Evolutionary conservation across 1,140 invertebrate genomes (phyloP).

Genomic region (Drosophila nikananu): DNA sequence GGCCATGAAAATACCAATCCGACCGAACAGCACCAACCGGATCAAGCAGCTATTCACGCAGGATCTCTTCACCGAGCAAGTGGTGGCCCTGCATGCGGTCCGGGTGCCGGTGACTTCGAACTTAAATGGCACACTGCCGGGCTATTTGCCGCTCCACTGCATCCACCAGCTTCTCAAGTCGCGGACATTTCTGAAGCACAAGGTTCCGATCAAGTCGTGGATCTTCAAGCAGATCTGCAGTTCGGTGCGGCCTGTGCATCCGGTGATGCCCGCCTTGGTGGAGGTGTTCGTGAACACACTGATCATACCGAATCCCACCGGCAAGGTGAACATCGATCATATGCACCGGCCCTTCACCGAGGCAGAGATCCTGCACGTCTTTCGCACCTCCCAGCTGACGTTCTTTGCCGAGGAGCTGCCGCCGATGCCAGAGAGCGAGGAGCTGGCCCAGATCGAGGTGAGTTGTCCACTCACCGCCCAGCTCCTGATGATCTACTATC

Average conservation of each 20-base stretch:
- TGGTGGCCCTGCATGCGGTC: slow-evolving; percentile 97
- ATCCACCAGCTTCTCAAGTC: slow-evolving; percentile 98
- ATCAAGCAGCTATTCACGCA: slow-evolving; percentile 98
- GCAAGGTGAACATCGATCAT: slow-evolving; percentile 87
- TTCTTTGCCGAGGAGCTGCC: slow-evolving; percentile 87
- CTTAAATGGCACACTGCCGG: slow-evolving; percentile 94
- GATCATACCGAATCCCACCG: slow-evolving; percentile 89
- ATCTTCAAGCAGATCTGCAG: slow-evolving; percentile 97
- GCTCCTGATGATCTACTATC: slow-evolving; percentile 95
- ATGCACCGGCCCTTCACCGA: slow-evolving; percentile 97
- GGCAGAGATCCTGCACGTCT: slow-evolving; percentile 94
- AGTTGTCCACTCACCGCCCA: slow-evolving; percentile 93
- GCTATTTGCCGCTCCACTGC: slow-evolving; percentile 98
- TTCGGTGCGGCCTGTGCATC: slow-evolving; percentile 94
- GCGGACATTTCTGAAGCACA: slow-evolving; percentile 97
- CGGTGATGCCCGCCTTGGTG: slow-evolving; percentile 95
- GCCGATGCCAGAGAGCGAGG: slow-evolving; percentile 58
- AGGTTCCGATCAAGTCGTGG: slow-evolving; percentile 97
- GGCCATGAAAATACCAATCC: slow-evolving; percentile 97
- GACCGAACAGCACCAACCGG: slow-evolving; percentile 95
- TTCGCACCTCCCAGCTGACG: slow-evolving; percentile 90
- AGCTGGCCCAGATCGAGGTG: slow-evolving; percentile 64
- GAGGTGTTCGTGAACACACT: slow-evolving; percentile 98
- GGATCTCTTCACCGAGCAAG: slow-evolving; percentile 99
- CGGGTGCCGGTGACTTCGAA: slow-evolving; percentile 97